A percentile compares a stretch with the other conserved stretches of the same genome.
Conservation (phyloP, 1,140 invertebrate species). For the Chrysopa pallens region DNA sequence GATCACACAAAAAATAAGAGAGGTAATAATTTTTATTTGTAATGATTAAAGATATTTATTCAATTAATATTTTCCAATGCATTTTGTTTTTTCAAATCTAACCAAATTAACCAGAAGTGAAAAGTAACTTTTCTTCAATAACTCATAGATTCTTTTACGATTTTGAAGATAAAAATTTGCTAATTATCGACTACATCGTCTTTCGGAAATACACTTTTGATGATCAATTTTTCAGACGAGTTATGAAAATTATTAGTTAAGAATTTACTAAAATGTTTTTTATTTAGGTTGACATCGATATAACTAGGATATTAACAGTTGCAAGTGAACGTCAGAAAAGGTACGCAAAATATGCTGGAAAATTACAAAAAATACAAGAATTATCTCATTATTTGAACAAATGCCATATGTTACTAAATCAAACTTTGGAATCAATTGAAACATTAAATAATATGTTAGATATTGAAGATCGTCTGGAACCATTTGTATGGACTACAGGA, state of each 20-base stretch:
- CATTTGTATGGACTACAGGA: conserved; percentile 78
- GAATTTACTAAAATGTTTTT: too few species aligned
- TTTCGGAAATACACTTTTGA: too few species aligned
- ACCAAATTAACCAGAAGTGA: conserved; percentile 20
- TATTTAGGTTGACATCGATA: conserved; percentile 49
- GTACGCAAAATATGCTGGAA: conserved; percentile 68
- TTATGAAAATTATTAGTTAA: too few species aligned
- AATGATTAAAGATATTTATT: conserved; percentile 4
- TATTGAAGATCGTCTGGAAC: conserved; percentile 64
- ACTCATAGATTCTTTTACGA: too few species aligned
- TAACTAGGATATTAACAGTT: conserved; percentile 44
- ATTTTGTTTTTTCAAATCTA: neutral
- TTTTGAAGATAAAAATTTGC: too few species aligned
- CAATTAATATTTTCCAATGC: conserved; percentile 4
- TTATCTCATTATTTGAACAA: conserved; percentile 57
- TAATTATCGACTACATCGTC: too few species aligned
- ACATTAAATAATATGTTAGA: conserved; percentile 71
- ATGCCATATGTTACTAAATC: conserved; percentile 66
- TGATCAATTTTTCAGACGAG: too few species aligned
- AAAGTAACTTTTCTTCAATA: conserved; percentile 17
- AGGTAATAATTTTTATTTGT: conserved; percentile 30
- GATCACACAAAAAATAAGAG: conserved; percentile 49
- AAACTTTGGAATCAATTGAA: conserved; percentile 70
- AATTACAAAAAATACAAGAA: conserved; percentile 61
- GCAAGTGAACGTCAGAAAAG: conserved; percentile 67